phyloP scores from a whole-genome alignment of 2,113 vertebrate genomes.

The Onychostruthus taczanowskii region DNA sequence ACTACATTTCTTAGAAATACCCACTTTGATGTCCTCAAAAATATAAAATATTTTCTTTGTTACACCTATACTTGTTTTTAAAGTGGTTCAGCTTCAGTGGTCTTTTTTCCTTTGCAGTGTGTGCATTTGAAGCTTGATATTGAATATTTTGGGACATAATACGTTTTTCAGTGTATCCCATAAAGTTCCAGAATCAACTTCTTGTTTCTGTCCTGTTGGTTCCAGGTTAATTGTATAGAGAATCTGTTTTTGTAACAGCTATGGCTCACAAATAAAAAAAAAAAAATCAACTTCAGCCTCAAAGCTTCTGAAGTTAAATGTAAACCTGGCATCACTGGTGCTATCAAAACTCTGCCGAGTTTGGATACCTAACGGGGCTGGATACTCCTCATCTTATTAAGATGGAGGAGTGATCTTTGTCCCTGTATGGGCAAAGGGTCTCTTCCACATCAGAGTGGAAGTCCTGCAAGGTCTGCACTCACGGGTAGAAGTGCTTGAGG shows the following conservation, averaged over 20 bases:
- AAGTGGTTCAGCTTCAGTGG: rapidly evolving
- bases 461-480: background rate
- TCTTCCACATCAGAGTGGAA: background rate
- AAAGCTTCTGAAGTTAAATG: background rate
- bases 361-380: background rate
- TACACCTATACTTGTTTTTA: background rate
- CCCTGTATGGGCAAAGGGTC: background rate
- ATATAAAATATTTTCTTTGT: background rate
- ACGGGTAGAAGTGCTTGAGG: background rate
- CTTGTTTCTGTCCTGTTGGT: background rate
- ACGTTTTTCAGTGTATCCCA: background rate
- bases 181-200: background rate
- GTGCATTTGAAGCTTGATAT: background rate
- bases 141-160: background rate
- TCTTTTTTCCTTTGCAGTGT: background rate
- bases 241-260: background rate
- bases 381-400: background rate
- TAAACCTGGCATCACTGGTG: background rate
- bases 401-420: background rate
- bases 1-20: background rate
- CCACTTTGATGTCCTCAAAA: background rate
- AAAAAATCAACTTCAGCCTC: background rate
- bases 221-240: background rate
- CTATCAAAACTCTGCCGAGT: background rate
- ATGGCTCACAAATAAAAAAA: background rate